Evolutionary conservation across 2,888 invertebrate species (phyloP).

Genomic region (Dynastes maya): DNA sequence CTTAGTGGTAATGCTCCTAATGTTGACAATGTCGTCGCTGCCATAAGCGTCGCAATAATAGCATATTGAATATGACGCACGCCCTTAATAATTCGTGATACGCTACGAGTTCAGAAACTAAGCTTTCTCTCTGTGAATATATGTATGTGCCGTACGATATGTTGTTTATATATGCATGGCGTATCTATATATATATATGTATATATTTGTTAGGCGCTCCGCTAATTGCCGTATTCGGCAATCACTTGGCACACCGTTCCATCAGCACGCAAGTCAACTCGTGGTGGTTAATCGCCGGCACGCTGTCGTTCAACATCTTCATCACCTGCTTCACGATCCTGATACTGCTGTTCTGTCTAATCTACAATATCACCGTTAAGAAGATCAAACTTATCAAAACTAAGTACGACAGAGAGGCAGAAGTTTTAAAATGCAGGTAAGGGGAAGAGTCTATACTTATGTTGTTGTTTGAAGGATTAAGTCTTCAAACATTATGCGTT

Average conservation of each 20-base stretch:
- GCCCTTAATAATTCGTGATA: neutral
- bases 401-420: slow-evolving; percentile 76
- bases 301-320: slow-evolving; percentile 78
- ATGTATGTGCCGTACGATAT: slow-evolving; percentile 10
- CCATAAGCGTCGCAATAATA: neutral
- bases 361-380: slow-evolving; percentile 79
- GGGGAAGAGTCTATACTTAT: slow-evolving; percentile 49
- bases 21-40: slow-evolving; percentile 13
- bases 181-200: too few relatives aligned
- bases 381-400: slow-evolving; percentile 75
- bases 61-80: slow-evolving; percentile 23
- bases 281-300: slow-evolving; percentile 78
- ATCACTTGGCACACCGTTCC: slow-evolving; percentile 79
- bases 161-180: too few relatives aligned
- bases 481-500: too few relatives aligned
- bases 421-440: slow-evolving; percentile 74
- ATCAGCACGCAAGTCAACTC: slow-evolving; percentile 74
- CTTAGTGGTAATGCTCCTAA: slow-evolving; percentile 1
- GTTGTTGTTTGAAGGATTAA: too few relatives aligned
- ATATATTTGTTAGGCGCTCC: slow-evolving; percentile 74
- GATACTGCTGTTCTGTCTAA: slow-evolving; percentile 78
- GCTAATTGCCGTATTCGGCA: slow-evolving; percentile 78
- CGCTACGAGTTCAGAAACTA: neutral
- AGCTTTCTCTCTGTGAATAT: neutral
- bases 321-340: slow-evolving; percentile 80